phyloP scores from a whole-genome alignment of 92 coral and sea anemone species.

The Parazoanthus atlanticus region DNA sequence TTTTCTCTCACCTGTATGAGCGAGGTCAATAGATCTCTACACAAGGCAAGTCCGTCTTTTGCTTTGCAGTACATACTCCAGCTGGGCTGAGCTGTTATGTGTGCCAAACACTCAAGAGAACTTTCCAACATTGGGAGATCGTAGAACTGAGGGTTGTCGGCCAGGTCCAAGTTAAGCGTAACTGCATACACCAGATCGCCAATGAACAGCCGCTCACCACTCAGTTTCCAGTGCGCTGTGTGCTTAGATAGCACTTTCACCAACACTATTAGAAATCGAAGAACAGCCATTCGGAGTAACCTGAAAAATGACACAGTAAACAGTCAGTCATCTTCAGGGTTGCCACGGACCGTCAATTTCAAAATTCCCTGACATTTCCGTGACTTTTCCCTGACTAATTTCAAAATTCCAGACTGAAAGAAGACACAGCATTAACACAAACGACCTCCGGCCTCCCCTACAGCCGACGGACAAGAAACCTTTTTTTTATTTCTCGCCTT shows the following conservation, averaged over 20 bases:
- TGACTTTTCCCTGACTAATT: too few species aligned
- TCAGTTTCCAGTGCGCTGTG: conserved; percentile 77
- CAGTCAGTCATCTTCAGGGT: background rate
- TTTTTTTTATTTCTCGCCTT: too few species aligned
- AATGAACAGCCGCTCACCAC: conserved; percentile 79
- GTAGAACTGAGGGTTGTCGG: conserved; percentile 94
- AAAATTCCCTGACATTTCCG: too few species aligned
- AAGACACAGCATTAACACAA: too few species aligned
- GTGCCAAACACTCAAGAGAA: conserved; percentile 83
- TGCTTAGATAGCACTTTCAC: conserved; percentile 64
- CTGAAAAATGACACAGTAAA: conserved; percentile 44
- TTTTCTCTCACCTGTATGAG: conserved; percentile 75
- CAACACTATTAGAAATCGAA: conserved; percentile 69
- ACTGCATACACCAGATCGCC: conserved; percentile 90
- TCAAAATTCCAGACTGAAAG: too few species aligned
- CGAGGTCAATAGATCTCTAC: conserved; percentile 72
- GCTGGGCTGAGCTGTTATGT: conserved; percentile 75
- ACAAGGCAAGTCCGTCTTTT: conserved; percentile 71
- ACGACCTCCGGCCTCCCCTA: too few species aligned
- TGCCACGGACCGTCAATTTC: too few species aligned
- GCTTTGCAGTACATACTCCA: conserved; percentile 80
- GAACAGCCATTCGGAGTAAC: conserved; percentile 73
- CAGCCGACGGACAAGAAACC: too few species aligned
- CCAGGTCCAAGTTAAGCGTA: conserved; percentile 84
- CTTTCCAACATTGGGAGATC: conserved; percentile 93